Evolutionary conservation across 2,888 invertebrate genomes (phyloP).

Genomic region (Amorpha juglandis): DNA sequence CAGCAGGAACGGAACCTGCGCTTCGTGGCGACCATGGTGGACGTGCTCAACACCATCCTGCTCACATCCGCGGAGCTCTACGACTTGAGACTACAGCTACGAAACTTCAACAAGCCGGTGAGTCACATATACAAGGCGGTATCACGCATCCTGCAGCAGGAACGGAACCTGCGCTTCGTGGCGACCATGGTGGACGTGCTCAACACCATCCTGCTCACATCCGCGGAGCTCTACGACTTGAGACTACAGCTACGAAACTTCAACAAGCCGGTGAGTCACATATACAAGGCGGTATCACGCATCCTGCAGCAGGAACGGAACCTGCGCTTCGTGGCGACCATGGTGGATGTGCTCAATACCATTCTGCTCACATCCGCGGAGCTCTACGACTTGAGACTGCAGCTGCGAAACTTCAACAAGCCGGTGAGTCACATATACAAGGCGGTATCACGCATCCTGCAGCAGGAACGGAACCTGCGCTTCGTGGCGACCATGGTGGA

Average conservation of each 20-base stretch:
- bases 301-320: slow-evolving; percentile 91
- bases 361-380: slow-evolving; percentile 97
- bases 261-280: slow-evolving; percentile 70
- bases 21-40: slow-evolving; percentile 96
- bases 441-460: too few species aligned
- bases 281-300: slow-evolving; percentile 94
- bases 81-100: slow-evolving; percentile 91
- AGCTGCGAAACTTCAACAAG: slow-evolving; percentile 83
- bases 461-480: too few species aligned
- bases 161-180: slow-evolving; percentile 93
- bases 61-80: slow-evolving; percentile 98
- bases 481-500: too few species aligned
- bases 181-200: slow-evolving; percentile 96
- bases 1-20: slow-evolving; percentile 90
- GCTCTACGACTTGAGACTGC: slow-evolving; percentile 93
- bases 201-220: slow-evolving; percentile 96
- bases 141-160: slow-evolving; percentile 90
- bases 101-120: slow-evolving; percentile 62
- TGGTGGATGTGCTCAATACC: slow-evolving; percentile 96
- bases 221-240: slow-evolving; percentile 96
- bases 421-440: too few species aligned
- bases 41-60: slow-evolving; percentile 95
- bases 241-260: slow-evolving; percentile 88
- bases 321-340: slow-evolving; percentile 93
- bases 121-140: slow-evolving; percentile 92